Evolutionary conservation across 2,797 vertebrate genomes (phyloP), one percentile per base, ranked within the genome.

Genomic region (Arremon brunneinucha): DNA sequence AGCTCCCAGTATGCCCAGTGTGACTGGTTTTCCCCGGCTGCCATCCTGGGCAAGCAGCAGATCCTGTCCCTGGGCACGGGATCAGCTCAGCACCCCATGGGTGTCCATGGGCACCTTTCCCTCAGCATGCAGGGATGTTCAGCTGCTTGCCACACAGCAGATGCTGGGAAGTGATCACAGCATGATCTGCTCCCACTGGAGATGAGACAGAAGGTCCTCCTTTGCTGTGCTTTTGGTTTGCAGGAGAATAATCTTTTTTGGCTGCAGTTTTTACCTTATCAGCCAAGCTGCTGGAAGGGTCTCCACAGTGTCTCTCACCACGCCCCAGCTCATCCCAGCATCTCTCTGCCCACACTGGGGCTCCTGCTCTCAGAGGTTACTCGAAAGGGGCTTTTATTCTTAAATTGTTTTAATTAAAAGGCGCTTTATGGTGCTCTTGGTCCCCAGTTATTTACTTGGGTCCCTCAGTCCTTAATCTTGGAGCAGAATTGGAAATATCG

Each of bases 401-500:
- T 86, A 87, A 96, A 89, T 93, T 82, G 91, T 89, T 97, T 97
- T 97, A 98, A 98, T 98, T 97, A 97, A 97, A 93, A 86, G 55
- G 32, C 56, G 3, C 90, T 93, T 94, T 74, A 37, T 27, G 67
- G 92, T 53, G 55, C 94, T 94, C 96, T 94, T 67, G 15, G 96
- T 95, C 97, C 95, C 78, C 3, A 95, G 87, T 96, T 97, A 96
- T 97, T 98, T 97, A 97, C 96, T 81, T 94, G 62, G 96, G 95
- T 91, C 91, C 96, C 95, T 94, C 94, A 62, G 96, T 93, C 72
- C 97, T 97, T 97, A 94, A 96, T 98, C 98, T 98, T 69, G 74
- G 97, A 97, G 97, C 98, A 97, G 98, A 98, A 98, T 98, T 98
- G 98, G 98, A 98, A 98, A 98, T 98, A 98, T 98, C 97, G 98